Conservation (phyloP, 2,113 vertebrate species). For the Tachysurus vachellii region DNA sequence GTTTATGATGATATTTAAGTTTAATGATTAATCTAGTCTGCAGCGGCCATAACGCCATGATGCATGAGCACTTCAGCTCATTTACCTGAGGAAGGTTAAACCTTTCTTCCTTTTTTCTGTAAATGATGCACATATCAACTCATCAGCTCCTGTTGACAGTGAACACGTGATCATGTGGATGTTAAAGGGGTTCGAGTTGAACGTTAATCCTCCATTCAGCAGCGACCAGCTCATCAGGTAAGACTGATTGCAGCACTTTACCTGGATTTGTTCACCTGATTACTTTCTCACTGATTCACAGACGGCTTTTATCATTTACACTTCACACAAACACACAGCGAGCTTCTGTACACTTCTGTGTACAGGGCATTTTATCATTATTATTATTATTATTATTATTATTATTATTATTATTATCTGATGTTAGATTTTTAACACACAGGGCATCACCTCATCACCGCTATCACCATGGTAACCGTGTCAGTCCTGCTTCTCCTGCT, state of each 20-base stretch:
- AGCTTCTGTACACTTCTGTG: background rate
- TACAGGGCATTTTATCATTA: background rate
- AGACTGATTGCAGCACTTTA: slow-evolving; percentile 3
- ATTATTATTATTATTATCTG: background rate
- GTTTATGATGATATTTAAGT: background rate
- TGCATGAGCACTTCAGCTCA: background rate
- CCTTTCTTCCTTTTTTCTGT: background rate
- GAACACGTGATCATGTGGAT: background rate
- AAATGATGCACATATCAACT: background rate
- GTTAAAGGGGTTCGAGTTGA: background rate
- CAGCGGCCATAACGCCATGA: background rate
- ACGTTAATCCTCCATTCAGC: background rate
- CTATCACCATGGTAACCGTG: background rate
- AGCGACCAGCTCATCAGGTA: background rate
- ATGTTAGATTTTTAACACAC: background rate
- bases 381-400: background rate
- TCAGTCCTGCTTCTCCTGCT: background rate
- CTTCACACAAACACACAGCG: background rate
- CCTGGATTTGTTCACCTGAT: background rate
- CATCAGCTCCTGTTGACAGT: background rate
- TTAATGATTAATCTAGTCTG: background rate
- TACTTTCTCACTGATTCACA: background rate
- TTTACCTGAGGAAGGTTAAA: background rate
- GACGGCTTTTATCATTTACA: slow-evolving; percentile 1
- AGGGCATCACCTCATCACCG: background rate